Evolutionary conservation across 2,888 invertebrate genomes (phyloP), one percentile per base, ranked within the genome.

Genomic region (Eugnorisma glareosa): DNA sequence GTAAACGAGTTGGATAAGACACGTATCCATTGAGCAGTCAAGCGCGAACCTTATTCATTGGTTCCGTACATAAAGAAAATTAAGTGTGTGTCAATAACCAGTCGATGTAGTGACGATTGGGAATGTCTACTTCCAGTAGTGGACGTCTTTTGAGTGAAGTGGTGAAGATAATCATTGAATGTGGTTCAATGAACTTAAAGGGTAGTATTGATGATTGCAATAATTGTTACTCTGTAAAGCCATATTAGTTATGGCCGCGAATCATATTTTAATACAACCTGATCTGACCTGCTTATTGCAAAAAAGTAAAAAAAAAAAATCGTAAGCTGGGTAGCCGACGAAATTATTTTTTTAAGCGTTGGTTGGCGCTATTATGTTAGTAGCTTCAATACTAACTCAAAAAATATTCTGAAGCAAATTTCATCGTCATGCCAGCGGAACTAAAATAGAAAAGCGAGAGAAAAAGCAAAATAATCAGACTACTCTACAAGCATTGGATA

Each of bases 1-100:
- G 31, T 68, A 75, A 81, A 87, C 70, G 79, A 77, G 69, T 71
- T 67, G 77, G 76, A 76, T 79, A 71, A 81, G 77, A 81, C 79
- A 79, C 74, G 74, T 79, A 51, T 63, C 57, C 43, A 37, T 48
- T 67, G 18, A 24, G 4, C n/a, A 35, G 81, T 45, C 57, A 85
- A 81, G 87, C 48, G 18, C 21, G 61, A 81, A 8, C 6, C 2
- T 2, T 21, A 2, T 21, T 13, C 0, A 0, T n/a, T 31, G 48
- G 87, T 87, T 81, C 85, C 48, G 83, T 83, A 78, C 8, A 35
- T 18, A 7, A 1, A 51, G 4, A 67, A 66, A n/a, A 51, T 40
- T 37, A 28, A 11, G 2, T 59, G 8, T 31, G 21, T 31, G 31
- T 31, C 2, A 18, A 11, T 40, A 40, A 59, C 10, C 4, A 59